Evolutionary conservation across 2,113 vertebrate species (phyloP).

Genomic region (Scatophagus argus): DNA sequence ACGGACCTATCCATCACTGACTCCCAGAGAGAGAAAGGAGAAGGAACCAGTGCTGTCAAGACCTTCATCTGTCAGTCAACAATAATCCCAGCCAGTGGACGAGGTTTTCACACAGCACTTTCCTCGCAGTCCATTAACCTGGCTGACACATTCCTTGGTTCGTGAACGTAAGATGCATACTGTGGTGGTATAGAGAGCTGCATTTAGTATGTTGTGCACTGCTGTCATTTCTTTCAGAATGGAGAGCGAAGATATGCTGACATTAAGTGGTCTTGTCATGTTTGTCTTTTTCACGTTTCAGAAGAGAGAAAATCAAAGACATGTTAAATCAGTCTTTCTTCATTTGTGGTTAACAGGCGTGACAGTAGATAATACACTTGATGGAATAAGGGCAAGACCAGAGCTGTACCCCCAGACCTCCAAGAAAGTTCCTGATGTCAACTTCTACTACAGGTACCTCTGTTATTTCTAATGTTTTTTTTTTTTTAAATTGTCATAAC

Average conservation of each 20-base stretch:
- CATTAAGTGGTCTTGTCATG: background rate
- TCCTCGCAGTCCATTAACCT: slow-evolving; percentile 96
- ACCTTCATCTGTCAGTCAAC: slow-evolving; percentile 97
- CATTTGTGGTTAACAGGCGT: slow-evolving; percentile 84
- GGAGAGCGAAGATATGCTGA: background rate
- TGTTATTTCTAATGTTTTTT: background rate
- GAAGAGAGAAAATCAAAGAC: slow-evolving; percentile 7
- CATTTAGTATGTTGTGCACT: background rate
- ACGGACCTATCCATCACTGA: slow-evolving; percentile 91
- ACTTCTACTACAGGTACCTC: slow-evolving; percentile 94
- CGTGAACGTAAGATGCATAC: slow-evolving; percentile 30
- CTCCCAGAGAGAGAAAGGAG: slow-evolving; percentile 87
- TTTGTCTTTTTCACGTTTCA: background rate
- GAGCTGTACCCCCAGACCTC: slow-evolving; percentile 84
- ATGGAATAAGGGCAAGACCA: slow-evolving; percentile 85
- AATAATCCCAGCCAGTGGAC: slow-evolving; percentile 94
- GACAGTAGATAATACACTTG: slow-evolving; percentile 85
- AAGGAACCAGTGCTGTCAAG: slow-evolving; percentile 87
- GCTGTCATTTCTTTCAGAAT: background rate
- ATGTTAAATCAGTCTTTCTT: background rate
- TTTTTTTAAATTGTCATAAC: background rate
- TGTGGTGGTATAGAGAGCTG: background rate
- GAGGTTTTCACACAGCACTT: slow-evolving; percentile 92
- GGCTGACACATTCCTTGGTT: slow-evolving; percentile 94
- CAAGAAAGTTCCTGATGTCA: slow-evolving; percentile 89